Evolutionary conservation across 23 tunicate genomes (phyloP).

Genomic region (Ciona savignyi): DNA sequence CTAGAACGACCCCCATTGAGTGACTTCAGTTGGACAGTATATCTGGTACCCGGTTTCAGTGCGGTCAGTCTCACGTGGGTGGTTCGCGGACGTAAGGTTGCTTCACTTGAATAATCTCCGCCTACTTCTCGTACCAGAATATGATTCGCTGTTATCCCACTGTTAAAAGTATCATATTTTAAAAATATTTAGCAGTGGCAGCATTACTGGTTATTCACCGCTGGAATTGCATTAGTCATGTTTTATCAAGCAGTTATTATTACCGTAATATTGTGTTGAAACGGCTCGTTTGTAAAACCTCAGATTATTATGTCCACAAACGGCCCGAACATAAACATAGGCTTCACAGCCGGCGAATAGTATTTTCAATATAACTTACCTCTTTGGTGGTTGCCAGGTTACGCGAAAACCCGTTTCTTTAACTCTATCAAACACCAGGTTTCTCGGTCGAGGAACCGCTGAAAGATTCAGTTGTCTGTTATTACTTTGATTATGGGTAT

Average conservation of each 20-base stretch:
- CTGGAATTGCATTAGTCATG: too few relatives aligned
- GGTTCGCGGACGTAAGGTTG: slow-evolving; percentile 22
- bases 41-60: slow-evolving; percentile 33
- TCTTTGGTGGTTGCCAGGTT: not conserved
- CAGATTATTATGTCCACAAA: too few relatives aligned
- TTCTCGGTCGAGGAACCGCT: slow-evolving; percentile 8
- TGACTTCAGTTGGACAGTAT: slow-evolving; percentile 26
- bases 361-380: too few relatives aligned
- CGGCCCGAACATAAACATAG: too few relatives aligned
- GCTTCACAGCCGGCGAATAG: too few relatives aligned
- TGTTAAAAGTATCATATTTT: too few relatives aligned
- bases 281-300: too few relatives aligned
- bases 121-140: slow-evolving; percentile 24
- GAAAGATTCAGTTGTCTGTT: not conserved
- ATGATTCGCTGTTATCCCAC: slow-evolving; percentile 36
- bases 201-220: too few relatives aligned
- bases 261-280: too few relatives aligned
- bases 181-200: too few relatives aligned
- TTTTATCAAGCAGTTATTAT: too few relatives aligned
- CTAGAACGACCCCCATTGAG: slow-evolving; percentile 18
- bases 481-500: too few relatives aligned
- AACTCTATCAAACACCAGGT: not conserved
- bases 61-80: slow-evolving; percentile 38
- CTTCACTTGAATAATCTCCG: slow-evolving; percentile 20
- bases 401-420: slow-evolving; percentile 1